Evolutionary conservation across 2,888 invertebrate genomes (phyloP), one percentile per base, ranked within the genome.

Genomic region (Choristoneura rosaceana): DNA sequence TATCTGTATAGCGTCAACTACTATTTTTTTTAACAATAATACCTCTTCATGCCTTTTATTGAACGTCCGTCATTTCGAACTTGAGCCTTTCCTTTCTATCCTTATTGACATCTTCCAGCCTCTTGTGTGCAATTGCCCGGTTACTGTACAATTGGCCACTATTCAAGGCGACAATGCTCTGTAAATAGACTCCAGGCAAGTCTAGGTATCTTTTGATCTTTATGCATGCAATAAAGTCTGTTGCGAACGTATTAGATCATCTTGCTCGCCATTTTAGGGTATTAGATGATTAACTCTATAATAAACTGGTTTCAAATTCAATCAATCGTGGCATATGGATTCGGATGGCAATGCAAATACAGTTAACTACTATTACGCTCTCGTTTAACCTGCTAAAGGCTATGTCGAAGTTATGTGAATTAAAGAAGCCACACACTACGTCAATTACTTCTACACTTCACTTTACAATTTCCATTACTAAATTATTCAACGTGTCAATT

Each of bases 91-190:
- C 59, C n/a, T 66, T 70, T 61, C 52, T 60, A 52, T 17, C 15
- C 9, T 65, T 2, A 61, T 38, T 60, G 38, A 60, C 60, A 66
- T 52, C n/a, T 43, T 65, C 41, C 50, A 61, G 10, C 59, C 60
- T 52, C 14, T 66, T 58, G 62, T 47, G 47, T 55, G 25, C 62
- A 71, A 67, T 67, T 62, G 66, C 8, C 25, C 61, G 45, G 45
- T 68, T 63, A 62, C 58, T 62, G 25, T 58, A n/a, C 67, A 71
- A 68, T 17, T 71, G 71, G 65, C 17, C 15, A 50, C 15, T 61
- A 65, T 60, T 60, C 60, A 43, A 15, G 33, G 33, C 61, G 55
- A 68, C 62, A 71, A 70, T 63, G 67, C 55, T 62, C 62, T 58
- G n/a, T 38, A 55, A 67, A 71, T 71, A 68, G 58, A 17, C 34